Conservation (phyloP, 2,888 invertebrate genomes). For the Masnerella sp. region DNA sequence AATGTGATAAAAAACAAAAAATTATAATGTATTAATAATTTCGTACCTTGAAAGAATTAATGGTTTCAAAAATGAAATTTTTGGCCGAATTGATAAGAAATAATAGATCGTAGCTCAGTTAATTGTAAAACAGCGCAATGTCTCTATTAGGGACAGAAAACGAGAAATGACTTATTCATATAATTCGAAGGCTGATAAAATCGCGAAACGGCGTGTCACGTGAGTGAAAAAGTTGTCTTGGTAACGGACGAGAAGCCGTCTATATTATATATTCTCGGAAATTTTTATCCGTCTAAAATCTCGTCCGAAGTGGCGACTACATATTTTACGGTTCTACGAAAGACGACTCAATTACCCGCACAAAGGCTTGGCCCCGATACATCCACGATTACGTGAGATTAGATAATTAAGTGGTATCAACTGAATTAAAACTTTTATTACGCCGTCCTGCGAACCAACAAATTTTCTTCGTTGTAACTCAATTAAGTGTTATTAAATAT, state of each 20-base stretch:
- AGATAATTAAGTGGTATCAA: constrained; percentile 56
- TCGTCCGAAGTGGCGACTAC: constrained; percentile 56
- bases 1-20: too few relatives aligned
- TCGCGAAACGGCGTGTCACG: constrained; percentile 51
- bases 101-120: constrained; percentile 26
- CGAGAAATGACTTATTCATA: constrained; percentile 50
- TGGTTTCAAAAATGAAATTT: too few relatives aligned
- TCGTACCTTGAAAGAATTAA: too few relatives aligned
- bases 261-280: constrained; percentile 57
- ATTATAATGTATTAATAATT: too few relatives aligned
- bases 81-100: too few relatives aligned
- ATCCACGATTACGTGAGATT: constrained; percentile 53
- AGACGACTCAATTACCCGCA: constrained; percentile 60
- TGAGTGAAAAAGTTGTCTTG: constrained; percentile 51
- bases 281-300: constrained; percentile 60
- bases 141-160: constrained; percentile 43
- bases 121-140: constrained; percentile 40
- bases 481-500: constrained; percentile 38
- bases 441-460: constrained; percentile 14
- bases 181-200: constrained; percentile 54
- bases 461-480: constrained; percentile 44
- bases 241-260: constrained; percentile 37
- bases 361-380: constrained; percentile 35
- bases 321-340: constrained; percentile 60
- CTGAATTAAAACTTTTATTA: constrained; percentile 29